Percentiles rank a stretch among this genome's conserved stretches.
These are phyloP conservation scores for Pseudococcus jackbeardsleyi DNA, from an alignment of 2,888 invertebrate species.

Conservation along the genomic window DNA sequence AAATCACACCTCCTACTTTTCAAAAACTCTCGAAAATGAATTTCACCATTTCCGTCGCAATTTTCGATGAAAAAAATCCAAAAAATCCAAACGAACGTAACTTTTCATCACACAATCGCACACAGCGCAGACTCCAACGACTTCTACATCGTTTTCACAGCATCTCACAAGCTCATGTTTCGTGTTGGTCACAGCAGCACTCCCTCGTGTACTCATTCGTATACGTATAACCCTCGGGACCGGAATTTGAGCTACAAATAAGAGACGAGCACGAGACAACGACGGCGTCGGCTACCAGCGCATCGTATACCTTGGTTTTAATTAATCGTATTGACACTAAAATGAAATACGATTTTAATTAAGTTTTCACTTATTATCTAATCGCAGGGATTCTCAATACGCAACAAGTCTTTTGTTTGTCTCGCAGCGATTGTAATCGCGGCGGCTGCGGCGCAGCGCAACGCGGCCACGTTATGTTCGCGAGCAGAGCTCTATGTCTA, in stretches of 20 bases:
- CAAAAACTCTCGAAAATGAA: neutral
- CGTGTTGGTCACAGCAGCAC: neutral
- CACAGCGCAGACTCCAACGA: neutral
- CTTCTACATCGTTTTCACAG: neutral
- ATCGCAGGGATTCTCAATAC: constrained; percentile 47
- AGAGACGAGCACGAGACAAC: neutral
- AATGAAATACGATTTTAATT: constrained; percentile 44
- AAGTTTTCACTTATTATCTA: constrained; percentile 47
- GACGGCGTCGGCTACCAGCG: neutral
- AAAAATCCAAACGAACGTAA: neutral
- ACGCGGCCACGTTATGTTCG: neutral
- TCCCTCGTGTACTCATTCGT: neutral
- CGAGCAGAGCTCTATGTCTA: neutral
- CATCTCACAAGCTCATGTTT: neutral
- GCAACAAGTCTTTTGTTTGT: constrained; percentile 47
- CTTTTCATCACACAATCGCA: neutral
- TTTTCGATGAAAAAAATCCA: neutral
- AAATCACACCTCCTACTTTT: neutral
- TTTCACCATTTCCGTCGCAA: neutral
- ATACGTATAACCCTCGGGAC: neutral
- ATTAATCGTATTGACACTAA: constrained; percentile 44
- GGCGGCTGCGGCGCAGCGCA: neutral
- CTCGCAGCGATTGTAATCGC: constrained; percentile 44
- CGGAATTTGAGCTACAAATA: neutral
- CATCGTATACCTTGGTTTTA: neutral